Evolutionary conservation across 2,797 vertebrate species (phyloP).

Genomic region (Triplophysa yarkandensis): DNA sequence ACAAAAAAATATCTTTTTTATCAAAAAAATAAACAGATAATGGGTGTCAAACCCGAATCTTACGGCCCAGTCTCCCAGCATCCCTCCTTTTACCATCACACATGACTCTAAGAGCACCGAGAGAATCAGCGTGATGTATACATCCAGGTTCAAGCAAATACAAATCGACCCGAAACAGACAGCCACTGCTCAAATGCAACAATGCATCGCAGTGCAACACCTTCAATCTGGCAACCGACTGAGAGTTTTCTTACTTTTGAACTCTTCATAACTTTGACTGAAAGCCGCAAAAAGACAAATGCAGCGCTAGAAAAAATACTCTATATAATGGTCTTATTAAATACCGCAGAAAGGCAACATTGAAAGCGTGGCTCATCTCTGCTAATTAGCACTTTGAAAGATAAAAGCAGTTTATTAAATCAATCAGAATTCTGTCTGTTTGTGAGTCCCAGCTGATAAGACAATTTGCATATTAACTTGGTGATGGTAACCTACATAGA

Average conservation of each 20-base stretch:
- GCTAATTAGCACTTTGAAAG: constrained; percentile 99
- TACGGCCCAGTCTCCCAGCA: no score
- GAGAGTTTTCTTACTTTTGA: constrained; percentile 30
- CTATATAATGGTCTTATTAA: constrained; percentile 85
- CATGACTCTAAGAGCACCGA: no score
- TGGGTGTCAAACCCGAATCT: no score
- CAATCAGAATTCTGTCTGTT: constrained; percentile 98
- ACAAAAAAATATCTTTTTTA: no score
- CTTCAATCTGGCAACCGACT: background rate
- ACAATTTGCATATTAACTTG: constrained; percentile 98
- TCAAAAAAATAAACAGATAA: no score
- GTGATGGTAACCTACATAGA: constrained; percentile 97
- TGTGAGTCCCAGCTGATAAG: constrained; percentile 99
- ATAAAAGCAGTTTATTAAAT: constrained; percentile 99
- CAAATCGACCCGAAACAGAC: background rate
- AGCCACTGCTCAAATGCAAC: background rate
- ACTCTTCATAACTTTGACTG: constrained; percentile 47
- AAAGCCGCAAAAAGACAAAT: constrained; percentile 32
- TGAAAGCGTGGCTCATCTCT: constrained; percentile 92
- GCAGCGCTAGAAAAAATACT: constrained; percentile 51
- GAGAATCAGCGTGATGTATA: background rate
- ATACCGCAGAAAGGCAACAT: constrained; percentile 69
- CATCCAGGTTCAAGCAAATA: background rate
- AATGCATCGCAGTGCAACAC: background rate
- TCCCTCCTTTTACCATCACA: no score